Evolutionary conservation across 2,797 vertebrate species (phyloP).

Genomic region (Chromobotia macracanthus): DNA sequence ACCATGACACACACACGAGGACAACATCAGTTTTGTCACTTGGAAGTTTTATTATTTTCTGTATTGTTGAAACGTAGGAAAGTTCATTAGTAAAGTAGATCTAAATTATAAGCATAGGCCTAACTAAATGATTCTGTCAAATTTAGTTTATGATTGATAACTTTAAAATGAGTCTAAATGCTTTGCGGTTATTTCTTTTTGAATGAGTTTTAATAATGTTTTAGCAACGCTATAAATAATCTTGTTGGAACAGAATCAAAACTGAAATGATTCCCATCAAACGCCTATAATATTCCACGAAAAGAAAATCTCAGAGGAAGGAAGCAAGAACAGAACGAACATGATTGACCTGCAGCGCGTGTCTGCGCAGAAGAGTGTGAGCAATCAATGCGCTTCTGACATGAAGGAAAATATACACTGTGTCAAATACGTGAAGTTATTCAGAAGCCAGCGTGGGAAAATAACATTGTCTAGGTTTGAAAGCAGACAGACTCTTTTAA

Average conservation of each 20-base stretch:
- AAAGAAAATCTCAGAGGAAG: neutral
- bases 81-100: no score
- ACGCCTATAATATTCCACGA: neutral
- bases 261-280: slow-evolving; percentile 17
- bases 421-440: neutral
- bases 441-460: neutral
- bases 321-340: neutral
- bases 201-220: slow-evolving; percentile 35
- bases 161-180: neutral
- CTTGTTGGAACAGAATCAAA: neutral
- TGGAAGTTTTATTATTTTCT: no score
- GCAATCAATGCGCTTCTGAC: neutral
- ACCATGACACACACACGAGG: no score
- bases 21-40: no score
- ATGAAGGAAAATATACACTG: neutral
- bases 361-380: neutral
- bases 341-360: no score
- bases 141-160: neutral
- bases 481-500: neutral
- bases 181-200: neutral
- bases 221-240: neutral
- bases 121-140: neutral
- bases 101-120: no score
- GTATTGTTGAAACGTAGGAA: no score
- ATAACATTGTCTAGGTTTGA: neutral